phyloP scores from a whole-genome alignment of 2,888 invertebrate species.

The Aquatica leii region DNA sequence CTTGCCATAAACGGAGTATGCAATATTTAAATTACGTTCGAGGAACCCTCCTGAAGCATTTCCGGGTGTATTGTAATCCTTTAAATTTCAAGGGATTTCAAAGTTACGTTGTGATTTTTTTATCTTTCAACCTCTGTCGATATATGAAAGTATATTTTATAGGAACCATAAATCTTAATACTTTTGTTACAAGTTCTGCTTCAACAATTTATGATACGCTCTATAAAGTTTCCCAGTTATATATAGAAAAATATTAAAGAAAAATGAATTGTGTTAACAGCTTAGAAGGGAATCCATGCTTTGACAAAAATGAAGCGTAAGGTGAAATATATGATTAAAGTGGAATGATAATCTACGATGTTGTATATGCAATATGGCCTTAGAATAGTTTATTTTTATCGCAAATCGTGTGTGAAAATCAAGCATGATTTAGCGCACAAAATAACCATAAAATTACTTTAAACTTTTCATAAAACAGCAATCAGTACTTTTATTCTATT shows the following conservation, averaged over 20 bases:
- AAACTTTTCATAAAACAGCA: no score
- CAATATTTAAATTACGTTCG: no score
- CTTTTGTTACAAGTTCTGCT: constrained; percentile 35
- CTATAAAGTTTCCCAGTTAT: constrained; percentile 33
- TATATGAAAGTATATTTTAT: constrained; percentile 37
- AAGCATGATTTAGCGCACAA: no score
- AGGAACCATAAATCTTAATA: constrained; percentile 35
- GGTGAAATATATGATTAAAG: no score
- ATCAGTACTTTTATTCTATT: no score
- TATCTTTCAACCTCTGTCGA: constrained; percentile 35
- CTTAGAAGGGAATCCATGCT: neutral
- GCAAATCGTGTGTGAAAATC: no score
- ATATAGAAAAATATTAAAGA: constrained; percentile 28
- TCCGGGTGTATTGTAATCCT: constrained; percentile 16
- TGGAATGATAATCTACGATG: no score
- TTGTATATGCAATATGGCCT: no score
- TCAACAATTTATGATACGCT: constrained; percentile 34
- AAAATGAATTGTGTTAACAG: constrained; percentile 22
- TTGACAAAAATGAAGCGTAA: no score
- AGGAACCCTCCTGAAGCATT: constrained; percentile 19
- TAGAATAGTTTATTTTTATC: no score
- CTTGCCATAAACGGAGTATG: no score
- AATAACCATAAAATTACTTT: no score
- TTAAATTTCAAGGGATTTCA: constrained; percentile 28
- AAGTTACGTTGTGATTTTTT: constrained; percentile 35